Percentiles rank a stretch among this genome's conserved stretches.
Conservation (phyloP, 2,113 vertebrate genomes). For the Pteronura brasiliensis region DNA sequence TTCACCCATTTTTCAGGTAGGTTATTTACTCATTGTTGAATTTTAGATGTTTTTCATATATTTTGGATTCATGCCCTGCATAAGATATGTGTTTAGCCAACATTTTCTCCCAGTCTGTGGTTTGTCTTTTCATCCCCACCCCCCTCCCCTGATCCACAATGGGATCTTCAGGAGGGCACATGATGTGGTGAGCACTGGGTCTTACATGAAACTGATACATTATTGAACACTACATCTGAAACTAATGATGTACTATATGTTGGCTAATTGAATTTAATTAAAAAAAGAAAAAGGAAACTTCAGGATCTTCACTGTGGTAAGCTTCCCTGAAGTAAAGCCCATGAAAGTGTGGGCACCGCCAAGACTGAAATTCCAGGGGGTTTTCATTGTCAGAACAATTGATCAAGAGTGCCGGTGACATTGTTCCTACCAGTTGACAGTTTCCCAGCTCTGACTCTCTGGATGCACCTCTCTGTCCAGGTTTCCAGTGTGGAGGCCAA, state of each 20-base stretch:
- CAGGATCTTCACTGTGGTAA: neutral
- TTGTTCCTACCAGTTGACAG: neutral
- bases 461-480: neutral
- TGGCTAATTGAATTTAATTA: neutral
- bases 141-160: neutral
- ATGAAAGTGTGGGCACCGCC: too few relatives aligned
- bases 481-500: neutral
- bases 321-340: neutral
- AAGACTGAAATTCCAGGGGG: neutral
- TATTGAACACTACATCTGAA: neutral
- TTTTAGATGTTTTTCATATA: neutral
- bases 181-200: neutral
- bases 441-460: neutral
- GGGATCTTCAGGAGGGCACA: neutral
- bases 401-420: too few relatives aligned
- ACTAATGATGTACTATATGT: neutral
- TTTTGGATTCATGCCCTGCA: neutral
- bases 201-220: neutral
- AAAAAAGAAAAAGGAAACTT: neutral
- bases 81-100: neutral
- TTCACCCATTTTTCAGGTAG: neutral
- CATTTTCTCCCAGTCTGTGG: neutral
- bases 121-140: neutral
- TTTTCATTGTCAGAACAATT: neutral
- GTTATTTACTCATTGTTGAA: neutral